Percentiles rank a stretch among this genome's conserved stretches.
These are phyloP conservation scores for Otolemur garnettii DNA, from an alignment of 2,113 vertebrate genomes.

Conservation along the genomic window DNA sequence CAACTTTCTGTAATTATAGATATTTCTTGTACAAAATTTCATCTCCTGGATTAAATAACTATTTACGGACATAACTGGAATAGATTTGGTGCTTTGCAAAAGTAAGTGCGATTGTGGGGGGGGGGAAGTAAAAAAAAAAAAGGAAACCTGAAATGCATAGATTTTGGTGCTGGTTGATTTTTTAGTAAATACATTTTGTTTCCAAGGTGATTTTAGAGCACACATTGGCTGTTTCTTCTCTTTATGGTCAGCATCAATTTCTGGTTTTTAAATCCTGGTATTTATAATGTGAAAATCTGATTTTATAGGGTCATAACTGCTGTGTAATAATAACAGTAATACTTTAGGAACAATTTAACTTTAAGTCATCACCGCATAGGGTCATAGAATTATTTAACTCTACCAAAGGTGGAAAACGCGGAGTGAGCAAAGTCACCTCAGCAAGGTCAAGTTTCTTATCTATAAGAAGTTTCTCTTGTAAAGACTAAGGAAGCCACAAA, in stretches of 20 bases:
- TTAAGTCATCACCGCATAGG: not conserved
- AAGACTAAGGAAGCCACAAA: not conserved
- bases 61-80: not conserved
- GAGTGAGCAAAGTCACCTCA: not conserved
- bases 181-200: not conserved
- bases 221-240: not conserved
- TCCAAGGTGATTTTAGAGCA: not conserved
- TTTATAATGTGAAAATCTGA: not conserved
- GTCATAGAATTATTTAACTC: not conserved
- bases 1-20: not conserved
- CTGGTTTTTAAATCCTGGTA: not conserved
- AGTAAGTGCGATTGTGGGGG: not conserved
- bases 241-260: not conserved
- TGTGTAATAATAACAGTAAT: not conserved
- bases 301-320: not conserved
- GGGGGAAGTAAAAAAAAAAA: not conserved
- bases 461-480: not conserved
- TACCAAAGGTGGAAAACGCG: not conserved
- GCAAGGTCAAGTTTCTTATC: not conserved
- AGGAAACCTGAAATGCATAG: not conserved
- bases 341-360: not conserved
- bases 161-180: not conserved
- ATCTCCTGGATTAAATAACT: not conserved
- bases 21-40: not conserved
- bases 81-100: not conserved